Conservation (phyloP, 1,140 invertebrate species). For the Pristionchus pacificus region DNA sequence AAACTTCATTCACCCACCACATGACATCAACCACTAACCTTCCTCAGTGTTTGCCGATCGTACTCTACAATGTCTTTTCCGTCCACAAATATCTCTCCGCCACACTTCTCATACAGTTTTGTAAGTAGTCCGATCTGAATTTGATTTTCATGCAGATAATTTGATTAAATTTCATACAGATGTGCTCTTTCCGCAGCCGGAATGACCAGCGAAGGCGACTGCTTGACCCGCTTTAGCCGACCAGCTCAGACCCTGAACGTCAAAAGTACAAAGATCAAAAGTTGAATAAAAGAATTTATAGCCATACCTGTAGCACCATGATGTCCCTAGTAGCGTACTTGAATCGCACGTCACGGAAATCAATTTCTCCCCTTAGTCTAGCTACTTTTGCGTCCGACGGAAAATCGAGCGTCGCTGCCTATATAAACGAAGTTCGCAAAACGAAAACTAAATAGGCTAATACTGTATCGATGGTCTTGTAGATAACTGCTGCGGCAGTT, state of each 20-base stretch:
- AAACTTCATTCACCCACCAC: neutral
- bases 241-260: conserved; percentile 68
- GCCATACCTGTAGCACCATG: neutral
- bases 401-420: neutral
- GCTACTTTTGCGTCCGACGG: neutral
- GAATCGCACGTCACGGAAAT: neutral
- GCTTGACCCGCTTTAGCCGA: conserved; percentile 79
- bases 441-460: neutral
- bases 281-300: neutral
- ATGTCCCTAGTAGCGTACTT: neutral
- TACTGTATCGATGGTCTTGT: conserved; percentile 61
- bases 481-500: conserved; percentile 36
- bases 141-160: neutral
- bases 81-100: conserved; percentile 35
- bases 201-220: conserved; percentile 73
- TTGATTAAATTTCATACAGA: conserved; percentile 57
- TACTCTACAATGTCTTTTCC: conserved; percentile 30
- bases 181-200: conserved; percentile 61
- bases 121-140: conserved; percentile 25
- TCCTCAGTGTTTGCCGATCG: conserved; percentile 32
- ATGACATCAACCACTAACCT: neutral
- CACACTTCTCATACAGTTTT: conserved; percentile 59
- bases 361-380: neutral
- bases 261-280: too few species aligned
- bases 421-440: neutral